Evolutionary conservation across 2,888 invertebrate genomes (phyloP).

Genomic region (Sphecodes monilicornis): DNA sequence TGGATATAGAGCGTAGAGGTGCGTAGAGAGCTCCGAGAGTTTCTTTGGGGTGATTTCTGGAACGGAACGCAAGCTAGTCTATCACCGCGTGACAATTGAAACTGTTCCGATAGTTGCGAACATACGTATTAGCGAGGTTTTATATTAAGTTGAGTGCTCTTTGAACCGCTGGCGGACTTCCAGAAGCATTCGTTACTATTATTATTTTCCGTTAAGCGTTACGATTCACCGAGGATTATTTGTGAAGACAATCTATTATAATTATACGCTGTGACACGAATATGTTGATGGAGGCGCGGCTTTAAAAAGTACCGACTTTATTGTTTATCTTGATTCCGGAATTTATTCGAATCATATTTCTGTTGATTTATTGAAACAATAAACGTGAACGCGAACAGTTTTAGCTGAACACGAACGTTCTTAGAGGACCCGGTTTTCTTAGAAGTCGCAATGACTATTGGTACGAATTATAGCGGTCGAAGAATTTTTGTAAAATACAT

Average conservation of each 20-base stretch:
- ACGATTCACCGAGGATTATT: neutral
- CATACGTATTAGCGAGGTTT: neutral
- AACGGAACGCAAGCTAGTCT: constrained; percentile 1
- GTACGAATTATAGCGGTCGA: constrained; percentile 19
- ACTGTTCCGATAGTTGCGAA: neutral
- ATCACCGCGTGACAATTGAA: neutral
- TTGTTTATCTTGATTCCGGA: neutral
- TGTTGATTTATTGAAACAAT: neutral
- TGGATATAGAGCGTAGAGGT: neutral
- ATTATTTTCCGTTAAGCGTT: neutral
- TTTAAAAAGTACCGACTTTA: too few relatives aligned
- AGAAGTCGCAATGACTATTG: constrained; percentile 32
- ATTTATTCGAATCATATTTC: neutral
- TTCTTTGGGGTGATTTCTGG: neutral
- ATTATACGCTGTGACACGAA: neutral
- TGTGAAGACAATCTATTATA: neutral
- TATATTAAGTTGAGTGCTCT: neutral
- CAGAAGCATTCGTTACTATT: neutral
- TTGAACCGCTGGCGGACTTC: constrained; percentile 55
- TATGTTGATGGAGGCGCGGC: neutral
- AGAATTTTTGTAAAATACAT: constrained; percentile 72
- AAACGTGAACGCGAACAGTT: neutral
- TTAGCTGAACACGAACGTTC: neutral
- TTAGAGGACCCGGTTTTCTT: constrained; percentile 39
- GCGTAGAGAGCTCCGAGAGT: neutral